These are phyloP conservation scores for Carcina quercana DNA, from an alignment of 2,888 invertebrate genomes.

Conservation along the genomic window DNA sequence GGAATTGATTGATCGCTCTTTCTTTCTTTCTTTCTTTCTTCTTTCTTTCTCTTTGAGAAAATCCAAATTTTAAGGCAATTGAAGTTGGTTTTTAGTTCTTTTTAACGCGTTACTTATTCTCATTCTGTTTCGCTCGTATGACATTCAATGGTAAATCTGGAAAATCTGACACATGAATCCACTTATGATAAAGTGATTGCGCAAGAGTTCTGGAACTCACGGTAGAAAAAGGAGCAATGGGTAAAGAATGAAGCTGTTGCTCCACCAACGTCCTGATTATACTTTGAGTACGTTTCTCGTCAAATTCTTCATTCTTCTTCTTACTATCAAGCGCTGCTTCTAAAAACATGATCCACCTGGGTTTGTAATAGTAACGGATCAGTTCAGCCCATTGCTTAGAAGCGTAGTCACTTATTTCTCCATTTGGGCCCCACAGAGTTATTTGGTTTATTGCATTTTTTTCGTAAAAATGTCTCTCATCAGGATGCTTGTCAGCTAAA, in stretches of 20 bases:
- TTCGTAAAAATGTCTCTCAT: background rate
- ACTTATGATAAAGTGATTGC: no score
- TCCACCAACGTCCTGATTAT: background rate
- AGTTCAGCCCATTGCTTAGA: constrained; percentile 93
- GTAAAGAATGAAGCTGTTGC: background rate
- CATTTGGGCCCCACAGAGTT: constrained; percentile 59
- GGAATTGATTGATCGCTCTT: no score
- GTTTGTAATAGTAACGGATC: constrained; percentile 78
- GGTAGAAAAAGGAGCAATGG: no score
- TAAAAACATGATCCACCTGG: constrained; percentile 85
- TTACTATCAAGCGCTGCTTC: constrained; percentile 72
- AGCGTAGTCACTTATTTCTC: constrained; percentile 93
- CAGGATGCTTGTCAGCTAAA: background rate
- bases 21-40: no score
- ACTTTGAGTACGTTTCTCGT: background rate
- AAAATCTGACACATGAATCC: no score
- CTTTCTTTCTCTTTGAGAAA: no score
- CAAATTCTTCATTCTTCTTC: constrained; percentile 4
- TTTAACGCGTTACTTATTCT: no score
- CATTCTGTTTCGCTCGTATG: no score
- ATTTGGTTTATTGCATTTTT: background rate
- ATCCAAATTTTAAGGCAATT: no score
- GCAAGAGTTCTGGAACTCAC: no score
- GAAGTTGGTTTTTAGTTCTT: no score
- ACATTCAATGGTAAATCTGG: no score